Evolutionary conservation across 53 echinoderm and acorn worm species (phyloP), one percentile per base, ranked within the genome.

Genomic region (Henricia sp.): DNA sequence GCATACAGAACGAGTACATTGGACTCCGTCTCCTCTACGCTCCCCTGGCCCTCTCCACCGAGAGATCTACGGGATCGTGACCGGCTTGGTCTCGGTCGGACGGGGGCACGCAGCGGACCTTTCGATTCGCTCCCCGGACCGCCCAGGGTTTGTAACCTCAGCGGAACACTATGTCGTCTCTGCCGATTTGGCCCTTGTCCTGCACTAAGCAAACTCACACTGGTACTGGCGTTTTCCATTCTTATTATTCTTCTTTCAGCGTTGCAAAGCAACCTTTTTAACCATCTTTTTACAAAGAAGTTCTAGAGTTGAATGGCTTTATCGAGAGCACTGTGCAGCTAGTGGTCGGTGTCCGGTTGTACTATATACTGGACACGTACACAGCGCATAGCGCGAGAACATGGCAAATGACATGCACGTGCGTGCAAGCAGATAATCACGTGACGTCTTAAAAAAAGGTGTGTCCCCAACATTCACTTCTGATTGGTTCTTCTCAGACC

Each of bases 1-100:
- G 85, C 84, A 50, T 86, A 88, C 36, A 91, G 19, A 2, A 91
- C 88, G 32, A 91, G 63, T 0, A 91, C 92, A 43, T 72, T 69
- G 0, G 84, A 89, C 32, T 91, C 92, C 28, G 53, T 82, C 1
- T 29, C 70, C 26, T 76, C 76, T 42, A 33, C 27, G 12, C 27
- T 40, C 14, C 29, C 44, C 27, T 27, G 16, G 2, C 27, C 9
- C 19, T 20, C 14, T 2, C 16, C n/a, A 1, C 41, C 8, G 62
- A 11, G 23, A 8, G 6, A 25, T 19, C 6, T 39, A 5, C 4
- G 19, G 26, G 70, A 43, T 6, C 77, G 43, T 3, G 6, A 3
- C 9, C 78, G 78, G 63, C 43, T 6, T 21, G 78, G 78, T 32
- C 41, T 78, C 12, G 78, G 78, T 40, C 78, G 42, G 48, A 78